A percentile compares a stretch with the other conserved stretches of the same genome.
Conservation (phyloP, 2,797 vertebrate species). For the Pteronotus mesoamericanus region DNA sequence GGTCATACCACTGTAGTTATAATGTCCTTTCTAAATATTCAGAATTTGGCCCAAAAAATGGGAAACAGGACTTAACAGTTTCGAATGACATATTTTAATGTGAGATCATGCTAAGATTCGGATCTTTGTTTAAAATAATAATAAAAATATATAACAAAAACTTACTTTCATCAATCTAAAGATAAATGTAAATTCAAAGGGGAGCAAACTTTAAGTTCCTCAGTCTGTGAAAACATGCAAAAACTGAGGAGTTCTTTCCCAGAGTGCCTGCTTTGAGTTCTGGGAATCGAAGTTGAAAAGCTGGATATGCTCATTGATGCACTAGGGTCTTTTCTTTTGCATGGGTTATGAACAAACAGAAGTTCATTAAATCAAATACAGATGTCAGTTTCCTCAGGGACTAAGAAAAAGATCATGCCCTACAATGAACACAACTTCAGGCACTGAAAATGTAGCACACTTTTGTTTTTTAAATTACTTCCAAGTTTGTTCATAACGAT, state of each 20-base stretch:
- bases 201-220: neutral
- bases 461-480: constrained; percentile 56
- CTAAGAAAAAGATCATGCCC: constrained; percentile 35
- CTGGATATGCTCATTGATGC: neutral
- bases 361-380: constrained; percentile 70
- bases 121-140: constrained; percentile 37
- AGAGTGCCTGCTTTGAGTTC: constrained; percentile 15
- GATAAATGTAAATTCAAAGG: neutral
- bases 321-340: constrained; percentile 24
- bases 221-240: constrained; percentile 5
- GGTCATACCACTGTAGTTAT: constrained; percentile 15
- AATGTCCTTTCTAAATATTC: constrained; percentile 1
- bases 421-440: constrained; percentile 64
- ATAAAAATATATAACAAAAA: constrained; percentile 8
- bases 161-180: constrained; percentile 43
- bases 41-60: neutral
- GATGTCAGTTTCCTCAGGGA: constrained; percentile 70
- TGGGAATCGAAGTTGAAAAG: constrained; percentile 53
- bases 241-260: constrained; percentile 45
- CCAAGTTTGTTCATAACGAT: constrained; percentile 58
- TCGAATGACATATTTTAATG: neutral
- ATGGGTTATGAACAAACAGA: constrained; percentile 53
- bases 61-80: neutral
- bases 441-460: constrained; percentile 45
- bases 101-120: neutral